Percentiles rank a stretch among this genome's conserved stretches.
Evolutionary conservation across 1,140 invertebrate genomes (phyloP).

Genomic region (Acromyrmex echinatior): DNA sequence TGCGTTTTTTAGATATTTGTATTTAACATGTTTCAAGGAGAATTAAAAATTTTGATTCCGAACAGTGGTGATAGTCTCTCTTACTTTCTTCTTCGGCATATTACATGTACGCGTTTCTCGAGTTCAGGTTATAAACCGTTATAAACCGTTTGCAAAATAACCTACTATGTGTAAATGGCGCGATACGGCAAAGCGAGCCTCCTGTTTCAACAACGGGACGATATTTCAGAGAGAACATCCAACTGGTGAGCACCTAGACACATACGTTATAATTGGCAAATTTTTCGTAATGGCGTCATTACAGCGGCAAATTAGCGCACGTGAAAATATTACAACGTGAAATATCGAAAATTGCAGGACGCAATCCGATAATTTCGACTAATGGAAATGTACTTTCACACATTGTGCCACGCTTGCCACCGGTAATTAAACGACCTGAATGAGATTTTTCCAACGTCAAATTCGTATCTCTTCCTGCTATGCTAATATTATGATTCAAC

Average conservation of each 20-base stretch:
- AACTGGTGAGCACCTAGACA: background rate
- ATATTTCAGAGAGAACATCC: conserved; percentile 43
- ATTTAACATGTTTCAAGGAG: no score
- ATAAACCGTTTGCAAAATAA: conserved; percentile 8
- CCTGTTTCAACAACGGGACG: conserved; percentile 20
- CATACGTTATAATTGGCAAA: conserved; percentile 42
- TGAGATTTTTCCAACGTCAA: conserved; percentile 47
- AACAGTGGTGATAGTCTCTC: no score
- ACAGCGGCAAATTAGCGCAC: conserved; percentile 53
- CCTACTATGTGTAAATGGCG: no score
- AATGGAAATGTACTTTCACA: conserved; percentile 42
- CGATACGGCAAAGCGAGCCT: background rate
- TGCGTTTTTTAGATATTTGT: no score
- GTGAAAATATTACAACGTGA: conserved; percentile 44
- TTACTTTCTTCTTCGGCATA: background rate
- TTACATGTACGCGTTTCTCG: background rate
- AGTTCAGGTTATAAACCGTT: background rate
- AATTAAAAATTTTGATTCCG: no score
- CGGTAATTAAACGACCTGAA: conserved; percentile 21
- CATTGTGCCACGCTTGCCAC: conserved; percentile 6
- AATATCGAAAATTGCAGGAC: conserved; percentile 55
- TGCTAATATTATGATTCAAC: background rate
- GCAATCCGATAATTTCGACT: conserved; percentile 40
- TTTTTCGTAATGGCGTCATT: conserved; percentile 65
- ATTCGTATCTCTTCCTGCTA: no score